Percentiles rank a stretch among this genome's conserved stretches.
Evolutionary conservation across 2,797 vertebrate genomes (phyloP).

Genomic region (Notoglanidium macrostoma): DNA sequence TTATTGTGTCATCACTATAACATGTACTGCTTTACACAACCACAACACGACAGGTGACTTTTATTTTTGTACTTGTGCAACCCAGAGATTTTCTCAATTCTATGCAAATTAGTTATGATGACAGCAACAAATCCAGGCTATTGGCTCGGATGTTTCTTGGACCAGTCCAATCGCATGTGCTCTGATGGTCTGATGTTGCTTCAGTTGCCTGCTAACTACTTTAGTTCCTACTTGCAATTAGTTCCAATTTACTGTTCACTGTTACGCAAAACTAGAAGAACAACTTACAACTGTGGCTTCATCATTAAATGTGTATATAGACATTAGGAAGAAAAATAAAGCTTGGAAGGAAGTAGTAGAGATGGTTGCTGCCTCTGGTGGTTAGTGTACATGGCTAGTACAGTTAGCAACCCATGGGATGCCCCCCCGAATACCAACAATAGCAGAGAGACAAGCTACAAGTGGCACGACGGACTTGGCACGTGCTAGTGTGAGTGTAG

Average conservation of each 20-base stretch:
- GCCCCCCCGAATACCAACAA: too few species aligned
- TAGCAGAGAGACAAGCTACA: too few species aligned
- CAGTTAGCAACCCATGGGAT: too few species aligned
- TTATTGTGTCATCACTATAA: neutral
- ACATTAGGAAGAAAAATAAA: too few species aligned
- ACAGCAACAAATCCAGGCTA: too few species aligned
- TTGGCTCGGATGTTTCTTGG: too few species aligned
- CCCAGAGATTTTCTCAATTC: neutral
- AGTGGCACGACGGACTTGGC: too few species aligned
- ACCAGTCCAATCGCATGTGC: neutral
- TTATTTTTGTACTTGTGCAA: too few species aligned
- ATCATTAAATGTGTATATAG: neutral
- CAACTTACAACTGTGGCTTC: neutral
- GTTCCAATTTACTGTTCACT: neutral
- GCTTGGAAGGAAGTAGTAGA: too few species aligned
- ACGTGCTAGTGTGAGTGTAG: too few species aligned
- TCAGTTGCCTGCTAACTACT: neutral
- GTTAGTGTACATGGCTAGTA: too few species aligned
- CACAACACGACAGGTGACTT: neutral
- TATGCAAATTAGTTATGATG: neutral
- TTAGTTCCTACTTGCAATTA: neutral
- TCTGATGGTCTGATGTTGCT: neutral
- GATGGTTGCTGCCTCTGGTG: too few species aligned
- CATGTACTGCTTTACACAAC: neutral
- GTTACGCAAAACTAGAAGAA: neutral